These are phyloP conservation scores for Euzetes globulus DNA, from an alignment of 2,888 invertebrate species.

Conservation along the genomic window DNA sequence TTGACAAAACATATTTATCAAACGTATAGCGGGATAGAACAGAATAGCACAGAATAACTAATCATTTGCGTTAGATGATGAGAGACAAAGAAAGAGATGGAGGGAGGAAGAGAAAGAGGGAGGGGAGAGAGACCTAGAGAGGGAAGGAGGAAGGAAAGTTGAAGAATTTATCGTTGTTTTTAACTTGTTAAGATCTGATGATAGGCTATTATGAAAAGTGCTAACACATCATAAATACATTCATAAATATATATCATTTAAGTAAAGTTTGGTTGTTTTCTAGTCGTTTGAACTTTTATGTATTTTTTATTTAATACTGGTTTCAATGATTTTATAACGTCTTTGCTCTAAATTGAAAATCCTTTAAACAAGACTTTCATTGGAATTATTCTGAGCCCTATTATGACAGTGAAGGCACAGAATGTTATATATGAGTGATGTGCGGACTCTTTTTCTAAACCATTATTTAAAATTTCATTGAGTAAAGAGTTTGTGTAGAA, in stretches of 20 bases:
- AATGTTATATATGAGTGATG: too few relatives aligned
- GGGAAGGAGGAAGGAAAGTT: neutral
- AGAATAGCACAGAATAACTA: neutral
- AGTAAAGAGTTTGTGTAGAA: too few relatives aligned
- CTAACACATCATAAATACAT: neutral
- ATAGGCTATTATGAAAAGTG: neutral
- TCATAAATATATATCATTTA: neutral
- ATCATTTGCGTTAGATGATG: neutral
- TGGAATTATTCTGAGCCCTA: too few relatives aligned
- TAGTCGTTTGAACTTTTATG: neutral
- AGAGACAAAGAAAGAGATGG: neutral
- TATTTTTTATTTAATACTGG: neutral
- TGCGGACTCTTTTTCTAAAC: too few relatives aligned
- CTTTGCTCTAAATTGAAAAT: too few relatives aligned
- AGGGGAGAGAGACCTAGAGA: neutral
- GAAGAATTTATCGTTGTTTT: neutral
- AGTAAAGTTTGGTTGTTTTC: neutral
- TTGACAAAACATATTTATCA: slow-evolving; percentile 14
- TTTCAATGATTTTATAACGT: too few relatives aligned
- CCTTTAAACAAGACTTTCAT: too few relatives aligned
- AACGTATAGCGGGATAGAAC: neutral
- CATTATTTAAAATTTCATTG: too few relatives aligned
- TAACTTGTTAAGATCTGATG: neutral
- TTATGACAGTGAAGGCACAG: too few relatives aligned
- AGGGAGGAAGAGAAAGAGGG: neutral